A percentile compares a stretch with the other conserved stretches of the same genome.
phyloP scores from a whole-genome alignment of 2,113 vertebrate genomes.

The Pithys albifrons region DNA sequence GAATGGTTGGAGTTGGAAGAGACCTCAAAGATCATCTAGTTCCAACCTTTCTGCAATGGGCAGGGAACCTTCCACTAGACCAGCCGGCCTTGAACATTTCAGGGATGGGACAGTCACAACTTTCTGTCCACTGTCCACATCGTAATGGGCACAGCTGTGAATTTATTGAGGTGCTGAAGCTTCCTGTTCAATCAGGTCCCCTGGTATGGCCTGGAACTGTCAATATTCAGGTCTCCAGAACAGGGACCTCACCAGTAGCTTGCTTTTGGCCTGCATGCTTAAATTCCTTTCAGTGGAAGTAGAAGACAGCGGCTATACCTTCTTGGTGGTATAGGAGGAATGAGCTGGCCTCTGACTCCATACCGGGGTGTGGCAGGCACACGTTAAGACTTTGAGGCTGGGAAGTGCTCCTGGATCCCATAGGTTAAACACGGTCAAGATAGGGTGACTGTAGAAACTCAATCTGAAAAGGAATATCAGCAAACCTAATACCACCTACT shows the following conservation, averaged over 20 bases:
- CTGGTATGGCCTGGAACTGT: neutral
- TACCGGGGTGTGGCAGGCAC: rapidly evolving
- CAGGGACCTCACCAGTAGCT: neutral
- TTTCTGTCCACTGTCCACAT: neutral
- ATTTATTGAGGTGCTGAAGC: neutral
- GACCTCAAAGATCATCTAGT: neutral
- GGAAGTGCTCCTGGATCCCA: neutral
- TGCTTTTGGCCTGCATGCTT: neutral
- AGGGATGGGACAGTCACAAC: neutral
- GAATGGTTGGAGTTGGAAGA: neutral
- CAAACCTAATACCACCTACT: neutral
- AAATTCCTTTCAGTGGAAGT: neutral
- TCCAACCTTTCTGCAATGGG: neutral
- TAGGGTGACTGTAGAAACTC: neutral
- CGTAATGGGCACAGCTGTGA: neutral
- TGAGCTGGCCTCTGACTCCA: neutral
- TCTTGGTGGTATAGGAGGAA: neutral
- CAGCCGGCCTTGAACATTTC: neutral
- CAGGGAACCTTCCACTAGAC: neutral
- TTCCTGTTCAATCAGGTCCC: neutral
- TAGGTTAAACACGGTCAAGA: neutral
- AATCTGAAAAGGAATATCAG: neutral
- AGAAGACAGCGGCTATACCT: neutral
- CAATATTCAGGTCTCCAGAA: neutral
- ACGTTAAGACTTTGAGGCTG: neutral